phyloP scores from a whole-genome alignment of 1,140 invertebrate species.

The Oppia nitens region DNA sequence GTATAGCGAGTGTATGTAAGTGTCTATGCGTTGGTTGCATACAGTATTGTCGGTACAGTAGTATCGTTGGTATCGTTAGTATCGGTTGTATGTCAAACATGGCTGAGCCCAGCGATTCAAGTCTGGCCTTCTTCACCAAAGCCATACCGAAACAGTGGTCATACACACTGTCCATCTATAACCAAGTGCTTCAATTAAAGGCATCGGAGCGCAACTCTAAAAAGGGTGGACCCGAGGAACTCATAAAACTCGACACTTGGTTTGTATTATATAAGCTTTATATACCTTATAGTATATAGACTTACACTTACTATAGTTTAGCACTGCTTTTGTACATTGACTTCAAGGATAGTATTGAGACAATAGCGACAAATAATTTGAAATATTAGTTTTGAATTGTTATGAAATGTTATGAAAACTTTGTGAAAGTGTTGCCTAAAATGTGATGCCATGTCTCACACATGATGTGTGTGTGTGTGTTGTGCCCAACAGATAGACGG shows the following conservation, averaged over 20 bases:
- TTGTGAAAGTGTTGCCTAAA: not conserved
- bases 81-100: too few species aligned
- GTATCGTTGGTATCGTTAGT: too few species aligned
- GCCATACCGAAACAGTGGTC: slow-evolving; percentile 68
- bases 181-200: slow-evolving; percentile 65
- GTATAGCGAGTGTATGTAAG: too few species aligned
- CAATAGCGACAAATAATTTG: not conserved
- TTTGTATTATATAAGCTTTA: slow-evolving; percentile 37
- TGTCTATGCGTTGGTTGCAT: too few species aligned
- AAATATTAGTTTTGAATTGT: not conserved
- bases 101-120: slow-evolving; percentile 21
- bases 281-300: not conserved
- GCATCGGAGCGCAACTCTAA: slow-evolving; percentile 52
- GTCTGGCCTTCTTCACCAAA: slow-evolving; percentile 53
- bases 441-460: not conserved
- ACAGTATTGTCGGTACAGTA: too few species aligned
- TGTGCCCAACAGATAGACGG: not conserved
- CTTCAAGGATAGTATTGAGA: not conserved
- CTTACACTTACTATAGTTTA: not conserved
- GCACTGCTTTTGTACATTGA: not conserved
- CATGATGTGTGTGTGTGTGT: not conserved
- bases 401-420: not conserved
- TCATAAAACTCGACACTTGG: slow-evolving; percentile 83
- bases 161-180: slow-evolving; percentile 69
- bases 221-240: slow-evolving; percentile 59